These are phyloP conservation scores for Clepsis dumicolana DNA, from an alignment of 2,888 invertebrate genomes.

Conservation along the genomic window DNA sequence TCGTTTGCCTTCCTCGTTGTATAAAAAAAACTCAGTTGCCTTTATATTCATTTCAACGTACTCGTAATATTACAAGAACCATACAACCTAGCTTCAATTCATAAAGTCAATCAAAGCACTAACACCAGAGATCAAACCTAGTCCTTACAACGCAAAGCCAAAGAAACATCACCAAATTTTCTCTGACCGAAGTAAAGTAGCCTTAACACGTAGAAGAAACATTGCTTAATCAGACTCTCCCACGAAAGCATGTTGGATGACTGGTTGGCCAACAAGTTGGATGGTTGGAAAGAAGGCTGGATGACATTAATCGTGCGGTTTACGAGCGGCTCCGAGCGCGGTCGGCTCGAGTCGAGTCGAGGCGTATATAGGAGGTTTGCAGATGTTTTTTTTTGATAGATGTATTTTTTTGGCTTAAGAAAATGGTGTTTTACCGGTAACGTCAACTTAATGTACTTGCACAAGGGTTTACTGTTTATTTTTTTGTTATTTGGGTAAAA, in stretches of 20 bases:
- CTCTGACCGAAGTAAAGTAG: background rate
- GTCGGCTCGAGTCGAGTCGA: constrained; percentile 47
- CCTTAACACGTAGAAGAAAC: background rate
- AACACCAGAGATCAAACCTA: too few relatives aligned
- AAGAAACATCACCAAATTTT: background rate
- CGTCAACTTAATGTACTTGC: background rate
- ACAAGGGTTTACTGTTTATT: too few relatives aligned
- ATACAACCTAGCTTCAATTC: background rate
- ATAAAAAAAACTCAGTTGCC: too few relatives aligned
- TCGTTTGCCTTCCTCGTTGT: too few relatives aligned
- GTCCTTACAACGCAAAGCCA: background rate
- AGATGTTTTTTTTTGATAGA: constrained; percentile 46
- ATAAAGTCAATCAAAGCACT: background rate
- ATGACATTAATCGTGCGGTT: constrained; percentile 79
- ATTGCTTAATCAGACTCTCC: constrained; percentile 77
- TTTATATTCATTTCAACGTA: background rate
- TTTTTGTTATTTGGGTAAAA: too few relatives aligned
- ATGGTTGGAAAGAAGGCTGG: constrained; percentile 4
- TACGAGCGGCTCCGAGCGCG: constrained; percentile 68
- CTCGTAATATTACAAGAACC: background rate
- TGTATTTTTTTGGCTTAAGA: background rate
- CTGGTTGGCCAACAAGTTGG: background rate
- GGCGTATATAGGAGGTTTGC: constrained; percentile 52
- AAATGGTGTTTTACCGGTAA: background rate
- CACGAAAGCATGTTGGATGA: background rate